Evolutionary conservation across 2,888 invertebrate species (phyloP).

Genomic region (Agrotis ipsilon): DNA sequence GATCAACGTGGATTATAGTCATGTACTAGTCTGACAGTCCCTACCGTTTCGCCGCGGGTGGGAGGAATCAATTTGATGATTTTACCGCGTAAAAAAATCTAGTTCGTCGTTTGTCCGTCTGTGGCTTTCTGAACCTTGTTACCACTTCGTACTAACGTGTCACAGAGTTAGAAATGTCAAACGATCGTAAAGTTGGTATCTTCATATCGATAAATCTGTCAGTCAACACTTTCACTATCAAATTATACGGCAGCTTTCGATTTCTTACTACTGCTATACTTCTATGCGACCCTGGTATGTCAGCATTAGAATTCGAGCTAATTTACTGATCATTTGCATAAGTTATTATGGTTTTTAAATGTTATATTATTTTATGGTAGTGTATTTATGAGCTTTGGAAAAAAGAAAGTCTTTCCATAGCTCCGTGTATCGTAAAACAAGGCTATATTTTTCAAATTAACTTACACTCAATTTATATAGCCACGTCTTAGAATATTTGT

Average conservation of each 20-base stretch:
- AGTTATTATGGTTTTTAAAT: background rate
- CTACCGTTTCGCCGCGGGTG: no score
- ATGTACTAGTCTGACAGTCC: no score
- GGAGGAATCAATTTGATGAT: no score
- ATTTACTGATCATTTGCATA: slow-evolving; percentile 9
- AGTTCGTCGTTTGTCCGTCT: no score
- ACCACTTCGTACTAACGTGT: background rate
- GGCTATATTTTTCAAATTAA: no score
- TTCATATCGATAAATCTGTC: slow-evolving; percentile 57
- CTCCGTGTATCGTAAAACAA: no score
- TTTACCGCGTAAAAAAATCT: no score
- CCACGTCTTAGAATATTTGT: no score
- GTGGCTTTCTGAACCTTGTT: background rate
- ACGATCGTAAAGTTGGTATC: slow-evolving; percentile 33
- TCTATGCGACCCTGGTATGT: slow-evolving; percentile 40
- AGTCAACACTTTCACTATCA: slow-evolving; percentile 73
- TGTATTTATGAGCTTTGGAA: background rate
- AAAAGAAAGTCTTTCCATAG: background rate
- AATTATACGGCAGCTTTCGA: slow-evolving; percentile 71
- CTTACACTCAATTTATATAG: no score
- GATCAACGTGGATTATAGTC: no score
- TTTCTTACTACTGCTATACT: slow-evolving; percentile 52
- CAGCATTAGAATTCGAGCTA: background rate
- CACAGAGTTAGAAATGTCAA: slow-evolving; percentile 18
- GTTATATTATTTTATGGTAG: background rate